phyloP scores from a whole-genome alignment of 2,113 vertebrate species.

The Scomber colias region DNA sequence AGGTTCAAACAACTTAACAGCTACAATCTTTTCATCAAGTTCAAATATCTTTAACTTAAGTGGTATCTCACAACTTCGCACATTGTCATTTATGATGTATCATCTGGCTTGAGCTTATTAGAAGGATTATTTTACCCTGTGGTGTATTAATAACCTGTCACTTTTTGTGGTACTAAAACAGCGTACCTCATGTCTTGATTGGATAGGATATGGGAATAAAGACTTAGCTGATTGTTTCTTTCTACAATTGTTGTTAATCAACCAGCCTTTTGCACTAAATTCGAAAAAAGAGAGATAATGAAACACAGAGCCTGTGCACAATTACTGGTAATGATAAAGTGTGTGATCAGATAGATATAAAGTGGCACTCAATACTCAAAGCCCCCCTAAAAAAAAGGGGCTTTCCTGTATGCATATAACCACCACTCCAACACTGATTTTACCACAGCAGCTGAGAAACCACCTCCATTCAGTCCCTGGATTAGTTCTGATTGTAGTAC shows the following conservation, averaged over 20 bases:
- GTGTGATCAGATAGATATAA: not conserved
- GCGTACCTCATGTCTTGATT: not conserved
- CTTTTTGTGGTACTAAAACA: too few species aligned
- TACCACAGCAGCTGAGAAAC: not conserved
- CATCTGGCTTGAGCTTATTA: not conserved
- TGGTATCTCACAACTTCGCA: not conserved
- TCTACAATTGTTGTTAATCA: not conserved
- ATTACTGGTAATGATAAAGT: not conserved
- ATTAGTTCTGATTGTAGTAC: constrained; percentile 36
- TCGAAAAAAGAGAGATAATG: too few species aligned
- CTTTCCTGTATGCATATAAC: not conserved
- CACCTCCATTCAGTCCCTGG: not conserved
- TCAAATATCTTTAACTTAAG: not conserved
- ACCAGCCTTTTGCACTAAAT: not conserved
- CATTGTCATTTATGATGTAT: not conserved
- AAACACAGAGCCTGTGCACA: not conserved
- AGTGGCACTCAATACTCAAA: constrained; percentile 10
- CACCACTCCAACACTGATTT: not conserved
- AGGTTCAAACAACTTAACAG: constrained; percentile 13
- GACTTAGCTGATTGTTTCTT: not conserved
- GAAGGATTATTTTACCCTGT: not conserved
- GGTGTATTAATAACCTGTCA: too few species aligned
- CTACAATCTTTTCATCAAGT: not conserved
- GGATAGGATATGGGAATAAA: not conserved
- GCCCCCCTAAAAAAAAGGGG: not conserved